These are phyloP conservation scores for Spinibarbus caldwelli DNA, from an alignment of 2,797 vertebrate genomes.

Conservation along the genomic window DNA sequence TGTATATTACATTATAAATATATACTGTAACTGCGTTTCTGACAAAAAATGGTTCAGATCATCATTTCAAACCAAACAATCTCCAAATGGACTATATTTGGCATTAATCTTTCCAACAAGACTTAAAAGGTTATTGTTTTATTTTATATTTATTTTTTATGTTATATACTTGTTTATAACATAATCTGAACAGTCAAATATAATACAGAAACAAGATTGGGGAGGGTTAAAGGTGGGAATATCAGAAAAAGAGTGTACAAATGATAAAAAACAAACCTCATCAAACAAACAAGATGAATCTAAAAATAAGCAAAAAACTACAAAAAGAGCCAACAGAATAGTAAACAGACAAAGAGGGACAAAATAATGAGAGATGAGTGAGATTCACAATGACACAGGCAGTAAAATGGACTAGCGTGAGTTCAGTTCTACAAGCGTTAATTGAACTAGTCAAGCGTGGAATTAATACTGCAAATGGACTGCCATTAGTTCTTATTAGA, in stretches of 20 bases:
- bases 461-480: slow-evolving; percentile 69
- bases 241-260: not conserved
- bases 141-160: not conserved
- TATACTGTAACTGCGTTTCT: not conserved
- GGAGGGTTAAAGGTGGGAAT: not conserved
- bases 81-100: not conserved
- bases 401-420: slow-evolving; percentile 39
- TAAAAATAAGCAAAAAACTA: not conserved
- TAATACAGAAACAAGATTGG: not conserved
- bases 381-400: slow-evolving; percentile 14
- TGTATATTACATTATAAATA: not conserved
- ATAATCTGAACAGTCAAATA: not conserved
- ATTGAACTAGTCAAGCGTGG: slow-evolving; percentile 68
- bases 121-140: not conserved
- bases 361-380: slow-evolving; percentile 45
- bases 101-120: not conserved
- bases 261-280: not conserved
- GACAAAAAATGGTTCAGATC: not conserved
- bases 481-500: slow-evolving; percentile 69
- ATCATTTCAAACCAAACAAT: not conserved
- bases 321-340: not conserved
- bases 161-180: not conserved
- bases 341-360: slow-evolving; percentile 9
- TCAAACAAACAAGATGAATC: not conserved
- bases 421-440: slow-evolving; percentile 60